A percentile compares a stretch with the other conserved stretches of the same genome.
Evolutionary conservation across 1,140 invertebrate genomes (phyloP).

Genomic region (Protaetia brevitarsis): DNA sequence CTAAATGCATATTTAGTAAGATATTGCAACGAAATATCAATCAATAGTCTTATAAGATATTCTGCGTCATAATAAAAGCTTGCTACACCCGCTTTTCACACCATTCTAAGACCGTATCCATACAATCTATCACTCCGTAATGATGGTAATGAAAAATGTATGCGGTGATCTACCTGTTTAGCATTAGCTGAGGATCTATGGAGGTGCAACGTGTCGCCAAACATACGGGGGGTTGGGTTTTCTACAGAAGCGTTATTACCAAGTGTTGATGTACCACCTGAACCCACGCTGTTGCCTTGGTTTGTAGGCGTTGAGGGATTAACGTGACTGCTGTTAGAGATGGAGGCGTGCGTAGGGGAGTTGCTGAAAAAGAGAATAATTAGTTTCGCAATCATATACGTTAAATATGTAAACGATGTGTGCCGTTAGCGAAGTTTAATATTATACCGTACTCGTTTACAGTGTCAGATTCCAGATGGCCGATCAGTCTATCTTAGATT

Average conservation of each 20-base stretch:
- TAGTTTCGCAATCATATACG: not conserved
- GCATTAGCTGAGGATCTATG: slow-evolving; percentile 50
- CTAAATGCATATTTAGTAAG: too few relatives aligned
- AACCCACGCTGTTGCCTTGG: slow-evolving; percentile 23
- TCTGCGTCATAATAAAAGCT: not conserved
- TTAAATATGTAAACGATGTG: too few relatives aligned
- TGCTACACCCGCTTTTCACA: not conserved
- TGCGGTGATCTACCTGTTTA: slow-evolving; percentile 50
- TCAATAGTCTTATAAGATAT: not conserved
- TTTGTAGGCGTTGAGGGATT: slow-evolving; percentile 36
- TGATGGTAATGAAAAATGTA: not conserved
- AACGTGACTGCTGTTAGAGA: slow-evolving; percentile 18
- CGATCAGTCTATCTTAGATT: too few relatives aligned
- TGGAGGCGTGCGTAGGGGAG: slow-evolving; percentile 13
- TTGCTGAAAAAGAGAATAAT: not conserved
- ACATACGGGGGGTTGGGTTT: slow-evolving; percentile 54
- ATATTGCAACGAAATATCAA: too few relatives aligned
- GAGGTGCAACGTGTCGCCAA: slow-evolving; percentile 56
- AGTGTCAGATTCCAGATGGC: too few relatives aligned
- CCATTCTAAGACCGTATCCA: not conserved
- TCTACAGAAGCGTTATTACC: slow-evolving; percentile 53
- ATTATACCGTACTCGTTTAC: too few relatives aligned
- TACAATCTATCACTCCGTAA: not conserved
- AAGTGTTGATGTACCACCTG: slow-evolving; percentile 47
- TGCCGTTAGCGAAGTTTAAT: too few relatives aligned